phyloP scores from a whole-genome alignment of 2,113 vertebrate species.

The Heterotis niloticus region DNA sequence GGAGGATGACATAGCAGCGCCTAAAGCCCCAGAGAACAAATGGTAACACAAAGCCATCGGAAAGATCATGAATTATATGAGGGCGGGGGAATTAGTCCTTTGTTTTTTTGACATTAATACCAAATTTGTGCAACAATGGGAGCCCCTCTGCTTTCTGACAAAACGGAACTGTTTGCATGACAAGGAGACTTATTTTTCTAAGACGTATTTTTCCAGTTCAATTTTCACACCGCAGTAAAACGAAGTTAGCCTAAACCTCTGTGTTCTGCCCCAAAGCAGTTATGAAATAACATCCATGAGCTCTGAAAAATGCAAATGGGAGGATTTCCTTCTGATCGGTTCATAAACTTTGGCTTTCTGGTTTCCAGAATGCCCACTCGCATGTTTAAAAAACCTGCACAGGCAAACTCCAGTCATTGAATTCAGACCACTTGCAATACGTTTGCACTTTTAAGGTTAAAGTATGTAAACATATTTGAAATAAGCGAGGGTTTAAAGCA shows the following conservation, averaged over 20 bases:
- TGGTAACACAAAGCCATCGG: slow-evolving; percentile 59
- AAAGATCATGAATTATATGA: slow-evolving; percentile 51
- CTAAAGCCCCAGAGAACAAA: slow-evolving; percentile 54
- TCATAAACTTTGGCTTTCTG: not conserved
- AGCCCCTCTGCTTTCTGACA: slow-evolving; percentile 55
- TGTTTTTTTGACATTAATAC: slow-evolving; percentile 47
- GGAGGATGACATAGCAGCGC: slow-evolving; percentile 43
- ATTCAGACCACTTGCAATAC: too few species aligned
- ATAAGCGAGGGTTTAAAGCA: too few species aligned
- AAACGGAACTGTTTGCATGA: slow-evolving; percentile 48
- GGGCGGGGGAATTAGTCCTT: slow-evolving; percentile 36
- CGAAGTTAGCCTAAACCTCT: too few species aligned
- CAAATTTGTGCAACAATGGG: slow-evolving; percentile 52
- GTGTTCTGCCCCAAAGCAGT: too few species aligned
- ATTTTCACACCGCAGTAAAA: not conserved
- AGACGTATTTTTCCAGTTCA: slow-evolving; percentile 3
- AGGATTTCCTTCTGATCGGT: not conserved
- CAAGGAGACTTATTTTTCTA: slow-evolving; percentile 57
- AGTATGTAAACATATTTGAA: too few species aligned
- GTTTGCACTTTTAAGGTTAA: too few species aligned
- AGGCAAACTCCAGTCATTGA: too few species aligned
- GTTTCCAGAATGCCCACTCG: not conserved
- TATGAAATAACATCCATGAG: too few species aligned
- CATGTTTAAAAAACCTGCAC: not conserved
- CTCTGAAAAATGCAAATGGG: not conserved